Conservation (phyloP, 2,797 vertebrate genomes). For the Pseudocheirus occidentalis region DNA sequence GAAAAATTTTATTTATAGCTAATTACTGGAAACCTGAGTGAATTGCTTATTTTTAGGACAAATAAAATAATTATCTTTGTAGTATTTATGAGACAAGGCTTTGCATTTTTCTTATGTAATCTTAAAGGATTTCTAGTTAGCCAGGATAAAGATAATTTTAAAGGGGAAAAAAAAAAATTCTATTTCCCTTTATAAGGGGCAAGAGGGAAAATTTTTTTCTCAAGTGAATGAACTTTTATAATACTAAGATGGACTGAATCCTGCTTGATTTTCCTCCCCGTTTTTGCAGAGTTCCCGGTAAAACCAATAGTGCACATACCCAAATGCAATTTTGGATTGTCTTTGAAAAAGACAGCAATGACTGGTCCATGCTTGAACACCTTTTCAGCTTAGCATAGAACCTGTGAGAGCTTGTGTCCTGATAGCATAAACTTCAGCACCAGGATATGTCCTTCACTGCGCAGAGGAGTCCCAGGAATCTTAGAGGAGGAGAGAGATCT, state of each 20-base stretch:
- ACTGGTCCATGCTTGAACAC: neutral
- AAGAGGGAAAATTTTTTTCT: neutral
- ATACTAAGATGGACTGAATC: neutral
- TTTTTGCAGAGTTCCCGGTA: neutral
- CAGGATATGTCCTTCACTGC: neutral
- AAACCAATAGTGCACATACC: neutral
- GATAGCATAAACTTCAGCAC: neutral
- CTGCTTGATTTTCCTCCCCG: neutral
- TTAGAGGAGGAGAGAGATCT: neutral
- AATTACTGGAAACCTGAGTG: constrained; percentile 71
- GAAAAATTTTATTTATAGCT: constrained; percentile 78
- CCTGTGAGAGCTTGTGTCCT: neutral
- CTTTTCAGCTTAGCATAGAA: neutral
- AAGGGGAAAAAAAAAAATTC: constrained; percentile 3
- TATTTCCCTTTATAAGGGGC: neutral
- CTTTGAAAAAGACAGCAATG: neutral
- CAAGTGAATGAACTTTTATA: neutral
- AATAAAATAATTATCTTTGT: constrained; percentile 8
- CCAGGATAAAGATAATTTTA: constrained; percentile 11
- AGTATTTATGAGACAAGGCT: constrained; percentile 31
- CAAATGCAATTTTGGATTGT: neutral
- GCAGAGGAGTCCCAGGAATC: neutral
- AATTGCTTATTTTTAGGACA: constrained; percentile 35
- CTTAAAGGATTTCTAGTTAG: neutral
- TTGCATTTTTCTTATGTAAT: neutral